Evolutionary conservation across 1,140 invertebrate species (phyloP), one percentile per base, ranked within the genome.

Genomic region (Oryctes rhinoceros): DNA sequence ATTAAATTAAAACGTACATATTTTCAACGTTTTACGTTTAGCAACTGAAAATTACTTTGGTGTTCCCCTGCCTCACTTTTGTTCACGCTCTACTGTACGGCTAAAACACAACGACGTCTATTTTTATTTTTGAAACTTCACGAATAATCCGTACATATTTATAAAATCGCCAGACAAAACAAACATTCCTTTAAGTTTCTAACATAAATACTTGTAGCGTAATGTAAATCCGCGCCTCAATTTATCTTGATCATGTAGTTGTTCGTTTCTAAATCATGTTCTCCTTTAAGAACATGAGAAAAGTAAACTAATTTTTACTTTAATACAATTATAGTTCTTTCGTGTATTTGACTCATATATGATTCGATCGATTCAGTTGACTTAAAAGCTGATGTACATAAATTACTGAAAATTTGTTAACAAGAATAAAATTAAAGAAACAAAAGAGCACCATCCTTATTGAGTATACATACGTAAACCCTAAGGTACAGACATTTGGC

Each of bases 101-200:
- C 24, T 71, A 71, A 30, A 71, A 71, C 24, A 37, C 13, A 71
- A 24, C 35, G 18, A 24, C 5, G 53, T 71, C 24, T 71, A 71
- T 71, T 71, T 71, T 71, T 71, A 71, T 71, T 71, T 71, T 71
- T 30, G 35, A 71, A 30, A 24, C 65, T 71, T 20, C 65, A 71
- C 24, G 65, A 71, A 71, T 71, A 71, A 24, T 71, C 24, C 15
- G 20, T 71, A 71, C 65, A 37, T 71, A 71, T 71, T 71, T 71
- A 71, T 71, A 71, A 71, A 37, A 71, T 71, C 24, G 65, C 65
- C 65, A 71, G 65, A 71, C 65, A 71, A 71, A 71, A 71, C 65
- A 71, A 35, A 37, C 35, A 71, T 10, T 71, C 15, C 65, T 71
- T 37, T 71, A 59, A 59, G 53, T 59, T 59, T 59, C 65, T 24